Percentiles rank a stretch among this genome's conserved stretches.
Conservation (phyloP, 2,797 vertebrate genomes). For the Podargus strigoides region DNA sequence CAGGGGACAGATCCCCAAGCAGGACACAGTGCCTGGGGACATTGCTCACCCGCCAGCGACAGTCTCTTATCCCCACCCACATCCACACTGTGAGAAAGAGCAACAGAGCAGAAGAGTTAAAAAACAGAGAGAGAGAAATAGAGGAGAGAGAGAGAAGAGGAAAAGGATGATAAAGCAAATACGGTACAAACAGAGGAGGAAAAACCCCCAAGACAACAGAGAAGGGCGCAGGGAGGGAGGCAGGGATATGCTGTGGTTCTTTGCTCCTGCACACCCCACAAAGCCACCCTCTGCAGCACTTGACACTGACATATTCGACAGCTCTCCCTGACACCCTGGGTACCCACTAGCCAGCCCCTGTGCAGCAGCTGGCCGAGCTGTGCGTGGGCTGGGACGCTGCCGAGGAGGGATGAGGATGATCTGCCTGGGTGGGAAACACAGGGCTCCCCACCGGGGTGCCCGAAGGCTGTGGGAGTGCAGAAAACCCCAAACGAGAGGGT, state of each 20-base stretch:
- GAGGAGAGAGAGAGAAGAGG: constrained; percentile 69
- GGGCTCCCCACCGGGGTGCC: neutral
- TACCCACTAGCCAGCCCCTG: neutral
- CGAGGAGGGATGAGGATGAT: neutral
- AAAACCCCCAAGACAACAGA: neutral
- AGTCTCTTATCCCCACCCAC: neutral
- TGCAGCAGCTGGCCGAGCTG: neutral
- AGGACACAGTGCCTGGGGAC: neutral
- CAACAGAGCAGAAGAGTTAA: neutral
- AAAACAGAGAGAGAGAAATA: constrained; percentile 66
- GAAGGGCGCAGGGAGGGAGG: neutral
- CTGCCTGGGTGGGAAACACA: neutral
- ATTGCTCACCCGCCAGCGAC: neutral
- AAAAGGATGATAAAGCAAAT: constrained; percentile 63
- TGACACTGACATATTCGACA: constrained; percentile 14
- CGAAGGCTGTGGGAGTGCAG: neutral
- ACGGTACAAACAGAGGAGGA: neutral
- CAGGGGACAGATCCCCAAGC: rapidly evolving
- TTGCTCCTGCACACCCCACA: neutral
- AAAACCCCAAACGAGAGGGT: neutral
- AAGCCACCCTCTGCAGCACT: neutral
- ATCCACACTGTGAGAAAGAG: neutral
- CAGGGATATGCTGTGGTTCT: neutral
- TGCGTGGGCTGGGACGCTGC: neutral
- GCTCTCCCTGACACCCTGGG: neutral